Conservation (phyloP, 1,140 invertebrate species). For the Pseudomyrmex pallidus region DNA sequence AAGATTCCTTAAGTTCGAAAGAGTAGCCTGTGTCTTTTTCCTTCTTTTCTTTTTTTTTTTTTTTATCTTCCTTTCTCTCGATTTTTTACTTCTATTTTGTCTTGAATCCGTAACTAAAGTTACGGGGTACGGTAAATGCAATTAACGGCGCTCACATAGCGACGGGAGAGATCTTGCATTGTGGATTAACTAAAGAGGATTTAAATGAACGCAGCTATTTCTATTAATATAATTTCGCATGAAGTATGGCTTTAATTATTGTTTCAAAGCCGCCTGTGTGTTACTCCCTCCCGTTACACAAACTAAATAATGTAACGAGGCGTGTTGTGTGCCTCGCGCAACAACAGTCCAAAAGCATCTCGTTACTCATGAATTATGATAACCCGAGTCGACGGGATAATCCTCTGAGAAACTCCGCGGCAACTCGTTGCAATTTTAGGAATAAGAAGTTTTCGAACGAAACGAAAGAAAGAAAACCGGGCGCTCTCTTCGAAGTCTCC, state of each 20-base stretch:
- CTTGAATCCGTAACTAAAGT: slow-evolving; percentile 53
- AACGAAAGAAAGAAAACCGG: slow-evolving; percentile 41
- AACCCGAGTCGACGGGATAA: slow-evolving; percentile 13
- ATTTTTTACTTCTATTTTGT: slow-evolving; percentile 21
- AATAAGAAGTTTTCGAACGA: neutral
- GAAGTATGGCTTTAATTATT: slow-evolving; percentile 22
- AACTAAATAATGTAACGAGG: slow-evolving; percentile 24
- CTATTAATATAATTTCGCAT: slow-evolving; percentile 25
- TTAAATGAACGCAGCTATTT: slow-evolving; percentile 8
- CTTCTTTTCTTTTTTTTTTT: slow-evolving; percentile 31
- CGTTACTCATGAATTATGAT: slow-evolving; percentile 33
- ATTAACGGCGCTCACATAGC: slow-evolving; percentile 45
- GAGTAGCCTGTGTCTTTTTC: slow-evolving; percentile 18
- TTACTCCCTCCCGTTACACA: neutral
- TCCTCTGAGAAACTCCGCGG: slow-evolving; percentile 21
- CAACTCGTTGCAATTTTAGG: neutral
- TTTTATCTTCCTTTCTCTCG: slow-evolving; percentile 14
- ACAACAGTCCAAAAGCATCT: neutral
- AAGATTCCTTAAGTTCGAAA: slow-evolving; percentile 55
- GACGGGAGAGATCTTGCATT: slow-evolving; percentile 21
- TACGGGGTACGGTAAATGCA: slow-evolving; percentile 47
- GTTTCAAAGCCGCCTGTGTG: neutral
- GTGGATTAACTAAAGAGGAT: slow-evolving; percentile 36
- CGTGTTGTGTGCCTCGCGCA: neutral
- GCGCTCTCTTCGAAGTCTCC: slow-evolving; percentile 22